Evolutionary conservation across 2,797 vertebrate genomes (phyloP), one percentile per base, ranked within the genome.

Genomic region (Micrastur ruficollis): DNA sequence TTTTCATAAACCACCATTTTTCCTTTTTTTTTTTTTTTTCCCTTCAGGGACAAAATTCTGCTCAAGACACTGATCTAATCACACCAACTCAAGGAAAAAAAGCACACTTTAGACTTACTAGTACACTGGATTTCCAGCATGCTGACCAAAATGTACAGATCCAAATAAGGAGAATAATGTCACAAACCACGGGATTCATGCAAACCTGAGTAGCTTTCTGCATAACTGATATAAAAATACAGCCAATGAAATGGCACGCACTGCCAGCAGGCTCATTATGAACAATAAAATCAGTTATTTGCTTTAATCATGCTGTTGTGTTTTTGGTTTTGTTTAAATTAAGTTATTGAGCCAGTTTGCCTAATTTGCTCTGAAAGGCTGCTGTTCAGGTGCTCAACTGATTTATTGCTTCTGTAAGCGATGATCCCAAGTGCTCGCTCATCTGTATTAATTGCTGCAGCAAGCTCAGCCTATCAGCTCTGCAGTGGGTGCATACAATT

Each of bases 201-300:
- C 50, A 63, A 31, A 42, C 11, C 26, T 3, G 14, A 38, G 52
- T 2, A 11, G 42, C 12, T 31, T 61, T 52, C 55, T 14, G n/a
- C 23, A 9, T 2, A 42, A 22, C 7, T 2, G 16, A 12, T 4
- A 25, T 1, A 32, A 32, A 68, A 49, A 10, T 1, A 4, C 29
- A 31, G 58, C 36, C 49, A 26, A 5, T 6, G 10, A 4, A 13
- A 22, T 0, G 12, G 70, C 19, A 6, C 0, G 3, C 4, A 2
- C 61, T 3, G 52, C 18, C 1, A 25, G 17, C 40, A 9, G 55
- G 50, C 66, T 53, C 26, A 5, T 1, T 8, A 14, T 1, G 2
- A 58, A 8, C n/a, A 56, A 5, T 9, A 27, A 70, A 8, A 20
- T 4, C 63, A 9, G 40, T 3, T 23, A 9, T 6, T 50, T 9